These are phyloP conservation scores for Calyptommatus sinebrachiatus DNA, from an alignment of 2,113 vertebrate species.

Conservation along the genomic window DNA sequence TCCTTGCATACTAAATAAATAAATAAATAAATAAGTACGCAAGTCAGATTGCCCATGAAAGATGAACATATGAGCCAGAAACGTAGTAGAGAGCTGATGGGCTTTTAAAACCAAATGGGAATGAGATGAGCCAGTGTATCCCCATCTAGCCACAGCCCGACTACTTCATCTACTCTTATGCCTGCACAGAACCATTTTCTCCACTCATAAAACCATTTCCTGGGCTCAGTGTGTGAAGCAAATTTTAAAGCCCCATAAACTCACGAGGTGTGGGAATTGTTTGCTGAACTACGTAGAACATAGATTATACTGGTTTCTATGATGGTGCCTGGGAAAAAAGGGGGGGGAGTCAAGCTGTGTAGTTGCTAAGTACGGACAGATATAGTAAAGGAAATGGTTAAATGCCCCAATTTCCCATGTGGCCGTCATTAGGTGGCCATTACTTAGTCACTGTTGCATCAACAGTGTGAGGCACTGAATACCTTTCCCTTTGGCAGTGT, in stretches of 20 bases:
- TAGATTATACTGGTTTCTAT: neutral
- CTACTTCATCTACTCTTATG: neutral
- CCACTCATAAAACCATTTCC: neutral
- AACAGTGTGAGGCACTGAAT: conserved; percentile 46
- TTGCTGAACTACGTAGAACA: too few relatives aligned
- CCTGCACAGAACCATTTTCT: neutral
- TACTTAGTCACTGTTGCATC: conserved; percentile 45
- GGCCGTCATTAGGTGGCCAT: conserved; percentile 34
- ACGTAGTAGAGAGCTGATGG: too few relatives aligned
- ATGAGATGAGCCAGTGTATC: neutral
- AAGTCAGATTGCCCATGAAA: too few relatives aligned
- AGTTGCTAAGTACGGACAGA: neutral
- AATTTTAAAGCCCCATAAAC: neutral
- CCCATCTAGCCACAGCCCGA: neutral
- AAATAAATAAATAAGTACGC: neutral
- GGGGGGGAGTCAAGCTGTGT: too few relatives aligned
- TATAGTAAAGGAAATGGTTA: conserved; percentile 14
- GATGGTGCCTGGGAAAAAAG: neutral
- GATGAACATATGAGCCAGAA: neutral
- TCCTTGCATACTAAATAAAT: too few relatives aligned
- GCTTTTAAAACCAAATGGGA: neutral
- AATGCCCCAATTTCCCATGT: neutral
- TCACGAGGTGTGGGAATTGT: neutral
- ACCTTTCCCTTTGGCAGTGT: conserved; percentile 53
- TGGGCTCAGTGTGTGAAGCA: neutral